Evolutionary conservation across 2,797 vertebrate species (phyloP).

Genomic region (Loris lydekkerianus): DNA sequence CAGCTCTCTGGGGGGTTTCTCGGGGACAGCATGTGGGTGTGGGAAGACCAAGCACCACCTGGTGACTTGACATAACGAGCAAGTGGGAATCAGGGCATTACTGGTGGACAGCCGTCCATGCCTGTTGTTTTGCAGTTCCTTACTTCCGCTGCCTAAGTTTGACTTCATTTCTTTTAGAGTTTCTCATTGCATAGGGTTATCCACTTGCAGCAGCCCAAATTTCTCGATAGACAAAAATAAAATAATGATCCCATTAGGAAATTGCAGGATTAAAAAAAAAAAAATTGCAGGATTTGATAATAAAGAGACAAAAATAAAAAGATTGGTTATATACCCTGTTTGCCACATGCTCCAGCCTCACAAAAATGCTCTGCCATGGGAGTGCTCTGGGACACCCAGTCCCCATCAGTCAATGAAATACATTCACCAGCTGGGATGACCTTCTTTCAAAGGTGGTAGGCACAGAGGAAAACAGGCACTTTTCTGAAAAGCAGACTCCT

Average conservation of each 20-base stretch:
- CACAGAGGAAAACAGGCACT: slow-evolving; percentile 30
- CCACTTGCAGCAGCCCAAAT: background rate
- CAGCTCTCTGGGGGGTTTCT: background rate
- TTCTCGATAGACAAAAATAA: slow-evolving; percentile 32
- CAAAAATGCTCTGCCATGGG: background rate
- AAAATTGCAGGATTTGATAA: slow-evolving; percentile 35
- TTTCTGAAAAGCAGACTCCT: background rate
- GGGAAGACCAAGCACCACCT: background rate
- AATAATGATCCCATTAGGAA: slow-evolving; percentile 24
- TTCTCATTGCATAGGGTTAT: background rate
- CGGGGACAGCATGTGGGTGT: fast-evolving
- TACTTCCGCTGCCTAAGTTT: background rate
- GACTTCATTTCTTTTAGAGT: background rate
- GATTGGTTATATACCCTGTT: background rate
- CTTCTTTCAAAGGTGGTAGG: background rate
- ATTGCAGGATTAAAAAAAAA: background rate
- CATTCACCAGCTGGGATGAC: background rate
- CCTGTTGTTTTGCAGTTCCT: background rate
- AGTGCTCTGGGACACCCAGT: background rate
- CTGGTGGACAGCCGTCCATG: background rate
- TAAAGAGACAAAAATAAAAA: background rate
- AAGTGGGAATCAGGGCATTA: background rate
- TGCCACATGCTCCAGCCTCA: background rate
- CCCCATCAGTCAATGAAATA: slow-evolving; percentile 25
- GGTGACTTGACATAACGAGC: background rate